Evolutionary conservation across 2,888 invertebrate species (phyloP).

Genomic region (Chydorus sphaericus): DNA sequence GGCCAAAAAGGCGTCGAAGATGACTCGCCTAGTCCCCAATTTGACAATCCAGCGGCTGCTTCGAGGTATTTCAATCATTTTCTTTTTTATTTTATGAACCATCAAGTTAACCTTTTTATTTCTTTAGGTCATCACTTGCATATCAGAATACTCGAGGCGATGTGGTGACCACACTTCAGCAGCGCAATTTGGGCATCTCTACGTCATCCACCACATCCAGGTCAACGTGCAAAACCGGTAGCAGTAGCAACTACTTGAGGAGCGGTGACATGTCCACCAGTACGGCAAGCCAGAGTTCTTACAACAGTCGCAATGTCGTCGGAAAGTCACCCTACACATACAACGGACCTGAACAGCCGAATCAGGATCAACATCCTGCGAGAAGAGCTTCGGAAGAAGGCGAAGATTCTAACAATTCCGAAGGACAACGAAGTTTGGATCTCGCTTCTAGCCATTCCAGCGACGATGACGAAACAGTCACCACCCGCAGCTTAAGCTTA

Average conservation of each 20-base stretch:
- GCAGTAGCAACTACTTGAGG: slow-evolving; percentile 37
- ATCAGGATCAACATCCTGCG: neutral
- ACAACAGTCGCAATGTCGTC: slow-evolving; percentile 14
- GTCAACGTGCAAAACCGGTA: slow-evolving; percentile 86
- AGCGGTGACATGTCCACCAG: slow-evolving; percentile 6
- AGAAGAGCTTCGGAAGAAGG: slow-evolving; percentile 25
- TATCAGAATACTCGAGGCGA: slow-evolving; percentile 45
- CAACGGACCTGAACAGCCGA: no score
- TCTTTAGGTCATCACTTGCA: slow-evolving; percentile 59
- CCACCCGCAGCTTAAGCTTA: slow-evolving; percentile 10
- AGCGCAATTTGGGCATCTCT: slow-evolving; percentile 63
- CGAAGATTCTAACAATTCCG: slow-evolving; percentile 67
- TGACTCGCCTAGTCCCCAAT: neutral
- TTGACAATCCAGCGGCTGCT: neutral
- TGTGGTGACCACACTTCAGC: slow-evolving; percentile 20
- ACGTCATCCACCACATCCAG: slow-evolving; percentile 88
- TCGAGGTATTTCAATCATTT: no score
- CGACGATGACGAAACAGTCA: slow-evolving; percentile 54
- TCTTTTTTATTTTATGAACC: neutral
- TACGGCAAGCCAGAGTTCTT: slow-evolving; percentile 8
- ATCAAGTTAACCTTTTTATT: slow-evolving; percentile 16
- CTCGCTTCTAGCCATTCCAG: slow-evolving; percentile 91
- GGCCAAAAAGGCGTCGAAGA: neutral
- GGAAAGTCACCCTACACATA: slow-evolving; percentile 19
- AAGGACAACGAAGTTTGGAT: slow-evolving; percentile 64